Evolutionary conservation across 2,797 vertebrate genomes (phyloP), one percentile per base, ranked within the genome.

Genomic region (Phaenicophaeus curvirostris): DNA sequence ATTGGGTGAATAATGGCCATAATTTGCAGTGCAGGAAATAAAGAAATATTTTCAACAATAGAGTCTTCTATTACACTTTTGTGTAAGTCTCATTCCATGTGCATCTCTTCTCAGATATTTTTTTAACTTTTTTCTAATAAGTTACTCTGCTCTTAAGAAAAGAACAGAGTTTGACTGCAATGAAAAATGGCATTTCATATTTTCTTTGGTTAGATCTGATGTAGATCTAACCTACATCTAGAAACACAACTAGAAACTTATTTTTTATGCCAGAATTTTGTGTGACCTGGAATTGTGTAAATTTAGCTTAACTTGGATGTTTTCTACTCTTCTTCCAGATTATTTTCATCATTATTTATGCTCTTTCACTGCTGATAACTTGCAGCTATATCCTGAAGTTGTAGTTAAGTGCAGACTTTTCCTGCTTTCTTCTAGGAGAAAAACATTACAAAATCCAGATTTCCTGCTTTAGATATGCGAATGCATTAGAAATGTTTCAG

Each of bases 181-280:
- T 86, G 61, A 80, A 95, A 25, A 92, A 94, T 62, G 41, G 37
- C 41, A 67, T 90, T 88, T 96, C 25, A 28, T 83, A 93, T 95
- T 89, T 89, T 16, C n/a, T 71, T 79, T 76, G 62, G 44, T 68
- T 87, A 81, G 55, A 86, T 51, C 31, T 75, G 92, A 75, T 61
- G 15, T 61, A 76, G 62, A 42, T 61, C 15, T 73, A 89, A 61
- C 9, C 24, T 75, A 61, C 18, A 18, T 50, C 13, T 73, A 69
- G 51, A 95, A 94, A 28, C 30, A n/a, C 39, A 93, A 28, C 66
- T 81, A 81, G 54, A 92, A 85, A 33, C 35, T 8, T 53, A 27
- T 21, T 79, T 13, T 87, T 84, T 20, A 42, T 55, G 20, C 23
- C 58, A 58, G 44, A 84, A 59, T 54, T 59, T 11, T 75, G 46